Base-by-base conservation (phyloP, 2,113 vertebrate species). In the Orcinus orca region DNA sequence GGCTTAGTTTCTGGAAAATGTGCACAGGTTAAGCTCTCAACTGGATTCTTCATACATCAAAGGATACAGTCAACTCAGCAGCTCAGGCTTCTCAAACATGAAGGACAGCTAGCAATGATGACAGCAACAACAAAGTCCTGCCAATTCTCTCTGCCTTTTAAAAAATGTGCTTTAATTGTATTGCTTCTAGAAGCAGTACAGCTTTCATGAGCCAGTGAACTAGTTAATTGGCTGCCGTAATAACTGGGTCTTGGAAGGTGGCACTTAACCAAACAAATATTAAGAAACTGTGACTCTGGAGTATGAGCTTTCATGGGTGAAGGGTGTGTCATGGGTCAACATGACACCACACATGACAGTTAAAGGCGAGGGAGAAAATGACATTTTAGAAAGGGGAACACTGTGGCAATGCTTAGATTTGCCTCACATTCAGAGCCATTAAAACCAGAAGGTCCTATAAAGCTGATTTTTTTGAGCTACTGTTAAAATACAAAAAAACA, bases 191-290 rank as follows among this genome's bases (percentile, higher is more conserved):
- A 96, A 98, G 81, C 44, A 87, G 63, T 77, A 36, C 18, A 82
- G 23, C 4, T 58, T 65, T 93, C 88, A 93, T 41, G 82, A 98
- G 87, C 96, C 96, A 97, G 88, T 83, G 96, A 98, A 97, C 55
- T 88, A 95, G 86, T 63, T 97, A 95, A 97, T 88, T 94, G 93
- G 38, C 73, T 96, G 90, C 96, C 85, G 41, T 84, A 97, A 96
- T 97, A 97, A 79, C 90, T 97, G n/a, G 14, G 62, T 95, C 26
- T 77, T 96, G 29, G 84, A 76, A 96, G 29, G 79, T 86, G 92
- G 68, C 67, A 36, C 63, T 93, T 93, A 96, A 82, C 77, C 92
- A 95, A 97, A 84, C 87, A 97, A 97, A 96, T 97, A 97, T 96
- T 94, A 93, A 97, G 80, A 93, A 95, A 95, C 90, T 74, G 81